Evolutionary conservation across 1,140 invertebrate species (phyloP), one percentile per base, ranked within the genome.

Genomic region (Condylostylus longicornis): DNA sequence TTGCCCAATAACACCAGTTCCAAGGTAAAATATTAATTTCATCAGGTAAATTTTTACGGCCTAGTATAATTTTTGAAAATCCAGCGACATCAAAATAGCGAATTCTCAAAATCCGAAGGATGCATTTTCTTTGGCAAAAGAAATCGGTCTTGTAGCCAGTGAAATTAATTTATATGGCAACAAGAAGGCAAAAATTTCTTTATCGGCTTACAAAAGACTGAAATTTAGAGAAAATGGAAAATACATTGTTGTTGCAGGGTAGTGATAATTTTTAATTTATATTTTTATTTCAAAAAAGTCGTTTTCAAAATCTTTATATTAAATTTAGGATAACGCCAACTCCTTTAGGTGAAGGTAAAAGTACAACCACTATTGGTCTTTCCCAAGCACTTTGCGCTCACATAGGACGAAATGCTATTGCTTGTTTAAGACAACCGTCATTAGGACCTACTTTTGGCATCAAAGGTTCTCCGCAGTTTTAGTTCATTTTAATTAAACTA

Each of bases 361-460:
- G 79, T 56, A 99, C 96, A 0, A 98, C 94, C 0, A 77, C 85
- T 1, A 72, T 99, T 47, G 96, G 96, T 21, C 62, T 98, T 33
- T 79, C 79, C 8, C 96, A 99, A 65, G 91, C 93, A 7, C 64
- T 99, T 8, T 75, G 79, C 2, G 83, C 82, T 4, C 84, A 93
- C 50, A 72, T 78, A 41, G 71, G 75, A 4, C 80, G 74, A 46
- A 97, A 98, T 66, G 74, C 86, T 1, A 82, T 99, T 58, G 94
- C 86, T 5, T 95, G 87, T 53, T 74, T 99, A 33, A 71, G 96
- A n/a, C 96, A 99, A 58, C 95, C 96, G 0, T 95, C 90, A 21
- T 93, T 97, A 64, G 95, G 95, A 17, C 95, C 95, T 1, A 98
- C 91, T 2, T 99, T 98, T 66, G 95, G 95, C 12, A 91, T 98